Percentiles rank a stretch among this genome's conserved stretches.
phyloP scores from a whole-genome alignment of 2,888 invertebrate genomes.

The Sesamia inferens region DNA sequence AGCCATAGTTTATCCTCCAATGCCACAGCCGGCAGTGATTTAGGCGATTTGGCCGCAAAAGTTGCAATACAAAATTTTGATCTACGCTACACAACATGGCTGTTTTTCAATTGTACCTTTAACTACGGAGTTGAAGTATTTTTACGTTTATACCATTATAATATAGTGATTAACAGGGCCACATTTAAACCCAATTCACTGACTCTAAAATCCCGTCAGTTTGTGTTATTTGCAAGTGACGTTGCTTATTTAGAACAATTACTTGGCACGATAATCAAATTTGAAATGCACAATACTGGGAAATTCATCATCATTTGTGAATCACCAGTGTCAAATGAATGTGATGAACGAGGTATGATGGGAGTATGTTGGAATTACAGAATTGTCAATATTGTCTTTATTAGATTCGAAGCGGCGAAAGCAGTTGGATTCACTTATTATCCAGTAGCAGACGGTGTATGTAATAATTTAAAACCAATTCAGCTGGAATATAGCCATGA shows the following conservation, averaged over 20 bases:
- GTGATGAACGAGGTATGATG: constrained; percentile 74
- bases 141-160: constrained; percentile 71
- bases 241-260: constrained; percentile 67
- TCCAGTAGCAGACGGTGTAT: constrained; percentile 69
- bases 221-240: constrained; percentile 74
- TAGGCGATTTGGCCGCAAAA: constrained; percentile 74
- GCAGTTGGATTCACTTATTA: constrained; percentile 75
- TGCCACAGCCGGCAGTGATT: constrained; percentile 44
- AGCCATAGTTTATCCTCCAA: constrained; percentile 34
- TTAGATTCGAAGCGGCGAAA: constrained; percentile 64
- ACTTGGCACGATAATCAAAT: constrained; percentile 70
- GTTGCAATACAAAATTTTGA: constrained; percentile 79
- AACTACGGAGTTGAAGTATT: constrained; percentile 73
- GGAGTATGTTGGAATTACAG: constrained; percentile 76
- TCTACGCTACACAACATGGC: constrained; percentile 76
- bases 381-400: constrained; percentile 78
- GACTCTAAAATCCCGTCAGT: constrained; percentile 69
- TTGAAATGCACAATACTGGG: constrained; percentile 78
- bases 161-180: constrained; percentile 71
- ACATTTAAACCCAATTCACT: constrained; percentile 61
- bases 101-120: constrained; percentile 76
- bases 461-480: constrained; percentile 71
- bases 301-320: constrained; percentile 79
- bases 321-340: constrained; percentile 67
- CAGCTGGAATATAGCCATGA: constrained; percentile 57